These are phyloP conservation scores for Aix galericulata DNA, from an alignment of 2,113 vertebrate genomes.

Conservation along the genomic window DNA sequence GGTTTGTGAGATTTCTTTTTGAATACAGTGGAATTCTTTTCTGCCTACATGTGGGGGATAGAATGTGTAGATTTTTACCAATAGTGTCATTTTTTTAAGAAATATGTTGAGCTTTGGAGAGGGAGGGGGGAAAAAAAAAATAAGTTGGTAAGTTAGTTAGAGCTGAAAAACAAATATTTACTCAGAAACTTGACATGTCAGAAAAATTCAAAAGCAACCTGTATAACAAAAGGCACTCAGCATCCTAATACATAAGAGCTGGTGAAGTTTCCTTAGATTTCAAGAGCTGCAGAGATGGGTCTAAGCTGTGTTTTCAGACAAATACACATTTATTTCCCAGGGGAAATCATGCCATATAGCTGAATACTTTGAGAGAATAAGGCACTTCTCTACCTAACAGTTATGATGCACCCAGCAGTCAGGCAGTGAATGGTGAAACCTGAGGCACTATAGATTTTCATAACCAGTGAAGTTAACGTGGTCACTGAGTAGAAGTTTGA, in stretches of 20 bases:
- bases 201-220: background rate
- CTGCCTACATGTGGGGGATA: accelerated
- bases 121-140: background rate
- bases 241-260: background rate
- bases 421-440: background rate
- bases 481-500: background rate
- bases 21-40: background rate
- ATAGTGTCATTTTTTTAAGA: background rate
- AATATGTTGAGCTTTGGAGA: background rate
- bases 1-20: background rate
- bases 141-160: background rate
- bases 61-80: background rate
- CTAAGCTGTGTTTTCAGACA: background rate
- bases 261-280: background rate
- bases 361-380: background rate
- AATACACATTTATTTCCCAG: background rate
- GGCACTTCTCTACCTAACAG: background rate
- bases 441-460: background rate
- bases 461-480: background rate
- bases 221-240: background rate
- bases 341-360: background rate
- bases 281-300: background rate
- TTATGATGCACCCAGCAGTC: background rate
- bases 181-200: background rate
- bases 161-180: background rate